Conservation (phyloP, 2,797 vertebrate genomes). For the Sphenopsis melanotis region DNA sequence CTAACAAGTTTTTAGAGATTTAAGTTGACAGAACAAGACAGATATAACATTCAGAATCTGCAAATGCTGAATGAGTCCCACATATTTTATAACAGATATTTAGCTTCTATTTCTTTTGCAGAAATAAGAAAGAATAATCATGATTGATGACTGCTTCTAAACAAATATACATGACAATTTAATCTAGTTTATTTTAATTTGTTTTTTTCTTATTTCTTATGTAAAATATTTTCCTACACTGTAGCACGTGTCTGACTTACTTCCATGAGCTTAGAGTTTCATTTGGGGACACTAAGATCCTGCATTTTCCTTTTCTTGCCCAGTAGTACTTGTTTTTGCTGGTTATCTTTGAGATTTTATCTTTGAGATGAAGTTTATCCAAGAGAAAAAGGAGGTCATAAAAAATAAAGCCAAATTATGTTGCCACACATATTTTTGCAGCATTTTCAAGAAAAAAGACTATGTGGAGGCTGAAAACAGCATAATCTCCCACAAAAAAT, state of each 20-base stretch:
- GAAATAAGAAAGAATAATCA: background rate
- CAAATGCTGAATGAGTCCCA: background rate
- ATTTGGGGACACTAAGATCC: background rate
- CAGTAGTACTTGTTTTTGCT: background rate
- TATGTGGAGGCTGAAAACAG: background rate
- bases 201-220: background rate
- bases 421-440: accelerated
- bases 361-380: background rate
- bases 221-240: background rate
- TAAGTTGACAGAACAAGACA: background rate
- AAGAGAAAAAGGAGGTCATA: background rate
- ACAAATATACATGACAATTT: background rate
- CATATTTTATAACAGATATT: background rate
- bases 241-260: background rate
- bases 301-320: accelerated
- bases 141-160: background rate
- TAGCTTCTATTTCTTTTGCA: background rate
- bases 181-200: background rate
- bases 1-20: background rate
- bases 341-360: background rate
- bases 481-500: background rate
- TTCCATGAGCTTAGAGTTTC: background rate
- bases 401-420: background rate
- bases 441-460: background rate
- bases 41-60: background rate